These are phyloP conservation scores for Zingel zingel DNA, from an alignment of 2,113 vertebrate genomes.

Conservation along the genomic window DNA sequence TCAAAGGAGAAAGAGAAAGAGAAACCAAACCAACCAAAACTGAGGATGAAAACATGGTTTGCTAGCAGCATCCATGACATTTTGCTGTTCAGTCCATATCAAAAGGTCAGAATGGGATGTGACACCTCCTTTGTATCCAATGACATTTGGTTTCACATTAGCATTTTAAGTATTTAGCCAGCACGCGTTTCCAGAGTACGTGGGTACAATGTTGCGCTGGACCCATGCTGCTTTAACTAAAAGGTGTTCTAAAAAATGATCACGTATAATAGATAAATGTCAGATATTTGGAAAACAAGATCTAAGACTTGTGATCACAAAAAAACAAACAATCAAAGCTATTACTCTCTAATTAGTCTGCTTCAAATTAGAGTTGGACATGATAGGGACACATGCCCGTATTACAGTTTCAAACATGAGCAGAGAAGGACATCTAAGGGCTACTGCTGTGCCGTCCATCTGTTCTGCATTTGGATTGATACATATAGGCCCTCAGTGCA, in stretches of 20 bases:
- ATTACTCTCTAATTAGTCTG: conserved; percentile 35
- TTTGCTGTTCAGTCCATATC: conserved; percentile 56
- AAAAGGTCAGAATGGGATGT: conserved; percentile 67
- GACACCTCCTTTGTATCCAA: conserved; percentile 45
- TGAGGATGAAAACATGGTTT: conserved; percentile 45
- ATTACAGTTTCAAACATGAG: conserved; percentile 64
- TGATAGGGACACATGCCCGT: conserved; percentile 63
- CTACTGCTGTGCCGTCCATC: conserved; percentile 78
- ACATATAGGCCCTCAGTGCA: conserved; percentile 46
- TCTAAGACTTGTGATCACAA: background rate
- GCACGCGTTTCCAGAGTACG: background rate
- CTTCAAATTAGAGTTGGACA: conserved; percentile 57
- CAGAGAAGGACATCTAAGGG: conserved; percentile 66
- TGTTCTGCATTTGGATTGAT: conserved; percentile 65
- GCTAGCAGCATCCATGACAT: conserved; percentile 61
- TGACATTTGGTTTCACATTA: conserved; percentile 65
- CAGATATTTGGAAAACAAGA: background rate
- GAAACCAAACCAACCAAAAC: background rate
- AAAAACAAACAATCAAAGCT: conserved; percentile 29
- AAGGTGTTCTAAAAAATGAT: background rate
- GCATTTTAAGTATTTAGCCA: conserved; percentile 45
- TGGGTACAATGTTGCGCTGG: background rate
- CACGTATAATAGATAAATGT: background rate
- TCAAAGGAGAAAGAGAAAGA: conserved; percentile 23
- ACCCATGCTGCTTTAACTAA: background rate